Evolutionary conservation across 2,113 vertebrate species (phyloP), one percentile per base, ranked within the genome.

Genomic region (Nothobranchius furzeri): DNA sequence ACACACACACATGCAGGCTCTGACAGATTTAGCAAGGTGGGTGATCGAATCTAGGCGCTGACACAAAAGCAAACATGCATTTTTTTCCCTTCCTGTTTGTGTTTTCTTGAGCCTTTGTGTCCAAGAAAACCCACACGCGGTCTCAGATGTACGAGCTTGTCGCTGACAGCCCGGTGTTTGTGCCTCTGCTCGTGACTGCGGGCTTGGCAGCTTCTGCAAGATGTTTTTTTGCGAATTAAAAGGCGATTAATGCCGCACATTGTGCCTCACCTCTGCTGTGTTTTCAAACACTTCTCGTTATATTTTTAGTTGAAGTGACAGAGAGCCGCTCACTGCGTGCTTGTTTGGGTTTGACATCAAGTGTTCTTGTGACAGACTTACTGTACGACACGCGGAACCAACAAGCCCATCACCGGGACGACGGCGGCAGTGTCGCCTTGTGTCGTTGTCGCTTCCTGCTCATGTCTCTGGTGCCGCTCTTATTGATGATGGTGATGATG

Each of bases 361-460:
- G 72, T 77, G 64, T 49, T 46, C 68, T 55, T 63, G 20, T 79
- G 76, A 86, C 81, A 64, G 57, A 75, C 13, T 60, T 54, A 70
- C 73, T 78, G 79, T 77, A 81, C 74, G 64, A 60, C 59, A 45
- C 25, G 30, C 62, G 60, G 63, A 83, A 64, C 66, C 78, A 69
- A 63, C 53, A 24, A 51, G 70, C 73, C 67, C 63, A 53, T 87
- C 80, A 79, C 56, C 60, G 54, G 64, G 75, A 83, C 87, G 75
- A 83, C 87, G 63, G 79, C 79, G 70, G 68, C 60, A 20, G 25
- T 36, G 70, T 71, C 70, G 71, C 75, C 77, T 84, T 53, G 66
- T 3, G 66, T 73, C 85, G 86, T 84, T 83, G 75, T 87, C 82
- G 84, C 86, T 68, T 35, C 14, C 61, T 68, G 72, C 74, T 73